Evolutionary conservation across 2,888 invertebrate species (phyloP).

Genomic region (Lithodes maja): DNA sequence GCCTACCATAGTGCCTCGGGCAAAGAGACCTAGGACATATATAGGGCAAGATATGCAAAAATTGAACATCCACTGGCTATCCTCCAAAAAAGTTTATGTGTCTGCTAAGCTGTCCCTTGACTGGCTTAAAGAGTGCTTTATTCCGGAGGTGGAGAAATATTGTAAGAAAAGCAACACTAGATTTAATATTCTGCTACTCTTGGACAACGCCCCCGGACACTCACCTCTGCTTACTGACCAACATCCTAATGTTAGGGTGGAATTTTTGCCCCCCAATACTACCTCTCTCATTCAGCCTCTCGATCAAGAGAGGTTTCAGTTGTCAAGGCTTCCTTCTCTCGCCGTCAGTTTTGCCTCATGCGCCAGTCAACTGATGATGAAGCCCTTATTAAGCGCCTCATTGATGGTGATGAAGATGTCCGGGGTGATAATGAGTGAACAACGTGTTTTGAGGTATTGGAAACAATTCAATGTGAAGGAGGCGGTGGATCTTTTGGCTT

Average conservation of each 20-base stretch:
- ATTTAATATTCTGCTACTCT: neutral
- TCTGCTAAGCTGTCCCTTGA: no score
- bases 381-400: neutral
- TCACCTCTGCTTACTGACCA: neutral
- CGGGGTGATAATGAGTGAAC: constrained; percentile 4
- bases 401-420: neutral
- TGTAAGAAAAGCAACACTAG: neutral
- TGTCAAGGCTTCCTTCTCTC: constrained; percentile 5
- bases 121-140: no score
- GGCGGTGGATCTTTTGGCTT: neutral
- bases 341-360: neutral
- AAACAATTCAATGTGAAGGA: neutral
- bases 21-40: no score
- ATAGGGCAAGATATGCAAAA: no score
- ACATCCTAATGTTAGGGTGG: neutral
- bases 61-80: no score
- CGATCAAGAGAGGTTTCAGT: neutral
- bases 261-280: no score
- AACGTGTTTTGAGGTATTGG: neutral
- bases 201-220: neutral
- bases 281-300: no score
- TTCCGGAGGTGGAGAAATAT: no score
- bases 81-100: no score
- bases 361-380: neutral
- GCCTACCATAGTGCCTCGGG: no score